These are phyloP conservation scores for Pararge aegeria DNA, from an alignment of 1,140 invertebrate genomes.

Conservation along the genomic window DNA sequence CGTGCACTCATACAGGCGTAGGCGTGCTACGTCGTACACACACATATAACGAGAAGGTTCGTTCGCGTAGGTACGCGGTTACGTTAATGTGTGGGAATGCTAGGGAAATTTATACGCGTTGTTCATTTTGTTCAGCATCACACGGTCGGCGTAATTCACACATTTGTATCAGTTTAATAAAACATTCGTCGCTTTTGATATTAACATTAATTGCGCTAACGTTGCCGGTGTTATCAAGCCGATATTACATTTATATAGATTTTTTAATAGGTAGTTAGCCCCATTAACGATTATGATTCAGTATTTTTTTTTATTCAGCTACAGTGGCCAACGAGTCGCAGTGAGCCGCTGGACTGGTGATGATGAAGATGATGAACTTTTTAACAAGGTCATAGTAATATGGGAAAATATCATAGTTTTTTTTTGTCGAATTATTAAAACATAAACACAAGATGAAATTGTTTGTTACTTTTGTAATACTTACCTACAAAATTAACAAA, in stretches of 20 bases:
- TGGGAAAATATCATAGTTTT: too few species aligned
- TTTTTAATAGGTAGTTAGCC: not conserved
- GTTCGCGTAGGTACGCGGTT: slow-evolving; percentile 50
- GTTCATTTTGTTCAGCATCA: slow-evolving; percentile 58
- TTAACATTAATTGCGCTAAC: slow-evolving; percentile 57
- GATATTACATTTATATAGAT: not conserved
- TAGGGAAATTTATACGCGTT: slow-evolving; percentile 75
- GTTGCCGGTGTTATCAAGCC: slow-evolving; percentile 33
- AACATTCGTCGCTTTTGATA: slow-evolving; percentile 57
- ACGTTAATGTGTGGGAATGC: slow-evolving; percentile 65
- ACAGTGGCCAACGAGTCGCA: too few species aligned
- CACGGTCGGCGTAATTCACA: slow-evolving; percentile 38
- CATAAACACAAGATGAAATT: too few species aligned
- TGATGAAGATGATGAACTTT: too few species aligned
- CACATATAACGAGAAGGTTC: slow-evolving; percentile 34
- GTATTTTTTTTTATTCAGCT: too few species aligned
- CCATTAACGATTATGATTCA: not conserved
- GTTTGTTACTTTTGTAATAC: too few species aligned
- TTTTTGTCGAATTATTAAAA: too few species aligned
- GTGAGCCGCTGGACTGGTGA: too few species aligned
- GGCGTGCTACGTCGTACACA: slow-evolving; percentile 33
- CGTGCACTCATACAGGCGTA: slow-evolving; percentile 48
- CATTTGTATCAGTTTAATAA: slow-evolving; percentile 66
- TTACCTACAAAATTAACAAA: too few species aligned
- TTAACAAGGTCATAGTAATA: too few species aligned